These are phyloP conservation scores for Lasiurus borealis DNA, from an alignment of 2,113 vertebrate genomes.

Conservation along the genomic window DNA sequence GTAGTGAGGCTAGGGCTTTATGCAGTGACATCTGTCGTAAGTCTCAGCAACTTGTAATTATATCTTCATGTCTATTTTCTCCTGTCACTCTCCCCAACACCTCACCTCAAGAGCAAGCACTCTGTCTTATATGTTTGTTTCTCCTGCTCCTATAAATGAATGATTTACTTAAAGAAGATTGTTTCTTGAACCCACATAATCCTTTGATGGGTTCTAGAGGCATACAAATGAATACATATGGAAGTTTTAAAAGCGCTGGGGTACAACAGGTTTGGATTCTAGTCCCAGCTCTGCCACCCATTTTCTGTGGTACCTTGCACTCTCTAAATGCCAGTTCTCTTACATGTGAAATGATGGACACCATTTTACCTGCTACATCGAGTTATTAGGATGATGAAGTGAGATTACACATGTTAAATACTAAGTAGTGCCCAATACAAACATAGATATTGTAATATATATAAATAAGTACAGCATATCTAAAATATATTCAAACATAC, in stretches of 20 bases:
- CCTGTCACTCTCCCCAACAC: not conserved
- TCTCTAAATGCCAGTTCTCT: not conserved
- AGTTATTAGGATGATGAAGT: not conserved
- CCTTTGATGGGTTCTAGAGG: not conserved
- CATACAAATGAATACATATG: not conserved
- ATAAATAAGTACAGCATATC: not conserved
- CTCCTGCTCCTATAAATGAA: not conserved
- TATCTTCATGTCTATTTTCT: slow-evolving; percentile 11
- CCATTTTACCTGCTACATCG: not conserved
- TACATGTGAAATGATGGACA: not conserved
- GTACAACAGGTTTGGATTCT: not conserved
- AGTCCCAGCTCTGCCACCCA: not conserved
- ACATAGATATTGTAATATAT: not conserved
- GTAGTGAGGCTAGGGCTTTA: not conserved
- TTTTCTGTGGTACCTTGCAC: not conserved
- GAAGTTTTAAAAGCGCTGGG: not conserved
- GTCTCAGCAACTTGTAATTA: not conserved
- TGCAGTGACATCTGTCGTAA: not conserved
- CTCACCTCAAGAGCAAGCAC: not conserved
- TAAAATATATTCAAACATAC: not conserved
- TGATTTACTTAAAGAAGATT: not conserved
- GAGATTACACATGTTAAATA: not conserved
- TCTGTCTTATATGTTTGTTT: not conserved
- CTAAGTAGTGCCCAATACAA: not conserved
- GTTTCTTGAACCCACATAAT: not conserved